Percentiles rank a stretch among this genome's conserved stretches.
Conservation (phyloP, 2,113 vertebrate species). For the Mobula hypostoma region DNA sequence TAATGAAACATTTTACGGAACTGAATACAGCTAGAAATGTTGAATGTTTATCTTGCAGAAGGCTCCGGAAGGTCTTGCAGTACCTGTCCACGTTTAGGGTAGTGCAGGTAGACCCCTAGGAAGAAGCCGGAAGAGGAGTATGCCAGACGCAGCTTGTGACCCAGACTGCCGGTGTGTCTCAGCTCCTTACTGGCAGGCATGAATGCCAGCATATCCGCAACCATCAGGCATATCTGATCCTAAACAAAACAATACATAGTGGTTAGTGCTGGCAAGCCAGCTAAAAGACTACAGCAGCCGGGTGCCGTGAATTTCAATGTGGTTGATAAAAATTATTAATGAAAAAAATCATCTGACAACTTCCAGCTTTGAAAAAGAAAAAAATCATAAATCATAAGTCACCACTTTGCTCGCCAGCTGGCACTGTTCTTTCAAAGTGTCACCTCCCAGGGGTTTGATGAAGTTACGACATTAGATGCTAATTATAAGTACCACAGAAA, state of each 20-base stretch:
- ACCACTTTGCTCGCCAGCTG: no score
- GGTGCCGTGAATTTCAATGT: not conserved
- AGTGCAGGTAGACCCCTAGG: constrained; percentile 72
- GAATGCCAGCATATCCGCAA: constrained; percentile 78
- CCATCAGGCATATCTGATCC: constrained; percentile 87
- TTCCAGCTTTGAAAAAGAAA: no score
- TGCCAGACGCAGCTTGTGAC: constrained; percentile 70
- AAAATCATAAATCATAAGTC: no score
- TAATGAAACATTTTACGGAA: not conserved
- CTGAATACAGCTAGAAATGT: not conserved
- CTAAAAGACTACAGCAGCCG: not conserved
- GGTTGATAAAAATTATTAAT: not conserved
- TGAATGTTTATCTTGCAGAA: accelerated
- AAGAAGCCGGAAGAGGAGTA: constrained; percentile 77
- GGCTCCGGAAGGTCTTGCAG: no score
- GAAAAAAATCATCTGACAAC: not conserved
- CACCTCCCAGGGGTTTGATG: not conserved
- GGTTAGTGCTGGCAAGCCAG: not conserved
- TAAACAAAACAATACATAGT: constrained; percentile 38
- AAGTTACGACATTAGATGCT: not conserved
- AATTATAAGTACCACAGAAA: not conserved
- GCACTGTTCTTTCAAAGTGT: no score
- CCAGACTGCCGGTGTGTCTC: constrained; percentile 57
- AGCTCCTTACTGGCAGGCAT: constrained; percentile 71
- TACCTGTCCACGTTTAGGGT: constrained; percentile 74